Evolutionary conservation across 2,888 invertebrate genomes (phyloP).

Genomic region (Lypha dubia): DNA sequence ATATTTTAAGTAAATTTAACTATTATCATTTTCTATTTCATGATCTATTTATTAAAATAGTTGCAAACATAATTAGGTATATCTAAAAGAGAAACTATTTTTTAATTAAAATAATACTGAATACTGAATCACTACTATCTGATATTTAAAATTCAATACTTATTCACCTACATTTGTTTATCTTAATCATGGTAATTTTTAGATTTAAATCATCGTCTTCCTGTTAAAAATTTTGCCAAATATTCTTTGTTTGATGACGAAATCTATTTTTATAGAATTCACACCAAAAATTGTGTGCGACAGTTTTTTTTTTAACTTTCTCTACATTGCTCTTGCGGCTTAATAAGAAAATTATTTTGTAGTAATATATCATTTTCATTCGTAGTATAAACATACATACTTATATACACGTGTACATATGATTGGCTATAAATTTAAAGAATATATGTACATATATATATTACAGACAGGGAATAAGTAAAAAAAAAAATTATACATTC

Average conservation of each 20-base stretch:
- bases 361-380: neutral
- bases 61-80: neutral
- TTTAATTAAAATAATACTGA: neutral
- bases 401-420: too few relatives aligned
- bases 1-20: neutral
- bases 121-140: neutral
- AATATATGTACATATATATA: too few relatives aligned
- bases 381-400: neutral
- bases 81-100: neutral
- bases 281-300: slow-evolving; percentile 9
- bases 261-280: slow-evolving; percentile 59
- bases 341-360: slow-evolving; percentile 3
- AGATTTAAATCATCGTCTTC: slow-evolving; percentile 43
- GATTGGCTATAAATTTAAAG: too few relatives aligned
- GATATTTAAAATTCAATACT: slow-evolving; percentile 23
- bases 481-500: too few relatives aligned
- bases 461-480: too few relatives aligned
- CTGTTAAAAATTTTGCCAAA: slow-evolving; percentile 37
- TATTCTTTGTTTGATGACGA: slow-evolving; percentile 47
- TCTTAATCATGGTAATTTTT: slow-evolving; percentile 49
- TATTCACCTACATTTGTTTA: slow-evolving; percentile 41
- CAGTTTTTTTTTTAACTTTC: slow-evolving; percentile 4
- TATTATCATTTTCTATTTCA: neutral
- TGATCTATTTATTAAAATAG: neutral
- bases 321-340: neutral